Conservation (phyloP, 2,113 vertebrate species). For the Labeo rohita region DNA sequence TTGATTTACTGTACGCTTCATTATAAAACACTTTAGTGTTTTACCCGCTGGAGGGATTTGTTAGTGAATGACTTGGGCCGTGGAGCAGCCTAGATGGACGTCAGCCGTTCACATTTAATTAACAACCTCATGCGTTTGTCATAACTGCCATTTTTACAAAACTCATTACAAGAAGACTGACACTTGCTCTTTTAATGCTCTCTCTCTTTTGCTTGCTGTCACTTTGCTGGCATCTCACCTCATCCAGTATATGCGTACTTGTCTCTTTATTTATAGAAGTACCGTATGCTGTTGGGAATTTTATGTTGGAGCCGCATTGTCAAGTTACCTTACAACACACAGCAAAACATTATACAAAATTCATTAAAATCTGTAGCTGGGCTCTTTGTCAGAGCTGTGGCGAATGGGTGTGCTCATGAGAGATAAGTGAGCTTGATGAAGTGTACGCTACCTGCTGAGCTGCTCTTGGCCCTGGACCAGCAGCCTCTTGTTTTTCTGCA, state of each 20-base stretch:
- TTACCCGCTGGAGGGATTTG: slow-evolving; percentile 39
- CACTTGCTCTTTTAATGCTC: slow-evolving; percentile 25
- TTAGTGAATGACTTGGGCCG: slow-evolving; percentile 28
- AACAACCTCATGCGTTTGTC: slow-evolving; percentile 48
- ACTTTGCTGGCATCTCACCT: neutral
- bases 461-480: slow-evolving; percentile 39
- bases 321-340: neutral
- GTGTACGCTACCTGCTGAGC: slow-evolving; percentile 35
- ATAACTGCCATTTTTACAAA: slow-evolving; percentile 37
- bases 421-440: slow-evolving; percentile 45
- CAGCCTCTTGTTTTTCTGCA: slow-evolving; percentile 41
- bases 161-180: slow-evolving; percentile 29
- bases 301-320: neutral
- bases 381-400: slow-evolving; percentile 16
- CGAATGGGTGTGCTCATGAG: slow-evolving; percentile 12
- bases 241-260: neutral
- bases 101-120: slow-evolving; percentile 55
- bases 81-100: slow-evolving; percentile 22
- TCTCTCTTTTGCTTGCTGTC: slow-evolving; percentile 16
- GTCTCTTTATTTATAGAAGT: neutral
- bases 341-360: slow-evolving; percentile 21
- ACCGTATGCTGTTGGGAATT: neutral
- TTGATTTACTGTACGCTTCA: slow-evolving; percentile 41
- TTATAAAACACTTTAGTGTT: slow-evolving; percentile 26
- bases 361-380: slow-evolving; percentile 27